Percentiles rank a stretch among this genome's conserved stretches.
Conservation (phyloP, 2,797 vertebrate genomes). For the Sebastes baramenuke region DNA sequence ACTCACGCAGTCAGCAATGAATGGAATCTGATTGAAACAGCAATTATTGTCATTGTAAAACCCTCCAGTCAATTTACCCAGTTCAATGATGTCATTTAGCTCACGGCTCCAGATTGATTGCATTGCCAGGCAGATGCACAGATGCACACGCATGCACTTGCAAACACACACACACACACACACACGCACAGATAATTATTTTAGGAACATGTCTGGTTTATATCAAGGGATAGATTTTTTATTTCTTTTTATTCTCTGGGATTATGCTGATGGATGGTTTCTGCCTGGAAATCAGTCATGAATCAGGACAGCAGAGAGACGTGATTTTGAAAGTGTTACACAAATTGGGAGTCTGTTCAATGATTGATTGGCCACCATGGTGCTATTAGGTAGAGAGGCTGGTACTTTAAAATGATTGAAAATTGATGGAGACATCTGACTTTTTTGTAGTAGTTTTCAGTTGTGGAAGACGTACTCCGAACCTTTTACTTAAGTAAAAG, state of each 20-base stretch:
- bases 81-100: slow-evolving; percentile 52
- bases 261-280: slow-evolving; percentile 9
- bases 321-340: slow-evolving; percentile 11
- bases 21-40: slow-evolving; percentile 58
- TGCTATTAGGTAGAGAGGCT: no score
- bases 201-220: slow-evolving; percentile 20
- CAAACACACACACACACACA: background rate
- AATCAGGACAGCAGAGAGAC: slow-evolving; percentile 7
- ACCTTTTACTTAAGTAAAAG: no score
- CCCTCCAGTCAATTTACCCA: slow-evolving; percentile 57
- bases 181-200: background rate
- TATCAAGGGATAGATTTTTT: background rate
- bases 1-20: slow-evolving; percentile 32
- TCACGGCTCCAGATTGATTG: slow-evolving; percentile 41
- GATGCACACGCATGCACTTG: background rate
- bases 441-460: background rate
- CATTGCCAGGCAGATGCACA: slow-evolving; percentile 1
- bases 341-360: background rate
- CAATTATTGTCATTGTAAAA: slow-evolving; percentile 51
- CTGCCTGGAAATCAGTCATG: slow-evolving; percentile 34
- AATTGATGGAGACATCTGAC: background rate
- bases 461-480: no score
- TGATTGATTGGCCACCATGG: slow-evolving; percentile 25
- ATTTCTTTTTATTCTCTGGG: background rate
- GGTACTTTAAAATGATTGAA: background rate